phyloP scores from a whole-genome alignment of 2,113 vertebrate genomes.

The Vireo altiloquus region DNA sequence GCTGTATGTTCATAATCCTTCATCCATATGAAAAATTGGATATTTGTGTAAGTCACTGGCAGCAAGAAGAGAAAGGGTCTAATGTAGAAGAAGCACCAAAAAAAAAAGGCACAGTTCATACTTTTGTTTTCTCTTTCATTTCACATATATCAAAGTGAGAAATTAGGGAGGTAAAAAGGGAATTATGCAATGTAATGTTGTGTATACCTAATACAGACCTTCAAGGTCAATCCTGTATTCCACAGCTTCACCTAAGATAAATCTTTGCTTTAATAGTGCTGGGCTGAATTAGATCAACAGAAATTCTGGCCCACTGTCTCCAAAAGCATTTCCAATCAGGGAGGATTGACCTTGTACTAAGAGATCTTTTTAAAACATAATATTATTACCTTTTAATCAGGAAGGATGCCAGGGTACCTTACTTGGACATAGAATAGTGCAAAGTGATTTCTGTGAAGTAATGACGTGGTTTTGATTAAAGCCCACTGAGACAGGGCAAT shows the following conservation, averaged over 20 bases:
- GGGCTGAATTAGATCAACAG: background rate
- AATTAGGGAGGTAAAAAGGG: background rate
- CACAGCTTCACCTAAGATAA: background rate
- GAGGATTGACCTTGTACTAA: background rate
- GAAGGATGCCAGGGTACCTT: background rate
- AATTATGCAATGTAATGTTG: background rate
- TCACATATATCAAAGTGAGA: background rate
- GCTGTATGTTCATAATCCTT: background rate
- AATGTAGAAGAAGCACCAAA: background rate
- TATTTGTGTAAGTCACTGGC: background rate
- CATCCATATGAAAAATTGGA: background rate
- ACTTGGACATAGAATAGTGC: background rate
- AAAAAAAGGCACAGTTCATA: background rate
- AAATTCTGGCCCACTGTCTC: background rate
- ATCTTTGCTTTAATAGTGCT: background rate
- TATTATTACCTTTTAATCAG: conserved; percentile 13
- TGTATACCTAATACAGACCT: background rate
- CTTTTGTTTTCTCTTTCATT: background rate
- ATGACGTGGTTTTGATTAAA: background rate
- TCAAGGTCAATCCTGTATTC: background rate
- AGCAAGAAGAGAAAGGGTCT: background rate
- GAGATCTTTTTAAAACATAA: background rate
- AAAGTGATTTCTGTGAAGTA: background rate
- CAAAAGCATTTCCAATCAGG: background rate
- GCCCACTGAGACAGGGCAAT: background rate